Conservation (phyloP, 2,797 vertebrate species). For the Mico argentatus region DNA sequence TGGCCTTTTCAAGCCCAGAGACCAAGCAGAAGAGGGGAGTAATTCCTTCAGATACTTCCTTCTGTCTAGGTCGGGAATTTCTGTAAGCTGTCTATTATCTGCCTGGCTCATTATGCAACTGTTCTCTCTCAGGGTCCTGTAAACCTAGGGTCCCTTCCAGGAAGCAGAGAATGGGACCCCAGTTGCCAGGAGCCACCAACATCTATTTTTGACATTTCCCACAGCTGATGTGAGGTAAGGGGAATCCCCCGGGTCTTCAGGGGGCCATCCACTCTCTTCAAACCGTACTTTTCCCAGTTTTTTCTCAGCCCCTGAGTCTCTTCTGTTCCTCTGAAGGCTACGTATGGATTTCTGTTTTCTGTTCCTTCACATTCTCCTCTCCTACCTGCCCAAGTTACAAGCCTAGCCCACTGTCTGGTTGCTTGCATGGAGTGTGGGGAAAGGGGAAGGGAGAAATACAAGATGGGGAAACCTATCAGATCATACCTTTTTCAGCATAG, state of each 20-base stretch:
- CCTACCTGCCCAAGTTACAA: not conserved
- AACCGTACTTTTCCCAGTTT: not conserved
- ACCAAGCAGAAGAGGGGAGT: not conserved
- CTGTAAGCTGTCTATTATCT: not conserved
- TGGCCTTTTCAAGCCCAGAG: not conserved
- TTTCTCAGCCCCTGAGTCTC: not conserved
- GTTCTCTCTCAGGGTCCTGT: not conserved
- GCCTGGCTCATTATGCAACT: not conserved
- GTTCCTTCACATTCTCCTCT: not conserved
- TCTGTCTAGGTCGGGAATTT: not conserved
- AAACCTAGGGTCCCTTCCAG: not conserved
- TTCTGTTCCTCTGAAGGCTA: not conserved
- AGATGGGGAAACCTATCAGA: not conserved
- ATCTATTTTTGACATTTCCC: not conserved
- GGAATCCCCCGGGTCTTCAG: not conserved
- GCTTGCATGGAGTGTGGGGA: not conserved
- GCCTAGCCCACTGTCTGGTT: not conserved
- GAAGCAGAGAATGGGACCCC: not conserved
- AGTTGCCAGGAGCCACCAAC: not conserved
- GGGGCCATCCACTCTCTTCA: not conserved
- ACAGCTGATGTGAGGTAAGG: not conserved
- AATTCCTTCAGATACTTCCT: not conserved
- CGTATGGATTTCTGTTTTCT: not conserved
- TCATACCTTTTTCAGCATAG: not conserved
- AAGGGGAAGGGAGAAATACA: not conserved